Evolutionary conservation across 1,140 invertebrate species (phyloP).

Genomic region (Neelides sp.): DNA sequence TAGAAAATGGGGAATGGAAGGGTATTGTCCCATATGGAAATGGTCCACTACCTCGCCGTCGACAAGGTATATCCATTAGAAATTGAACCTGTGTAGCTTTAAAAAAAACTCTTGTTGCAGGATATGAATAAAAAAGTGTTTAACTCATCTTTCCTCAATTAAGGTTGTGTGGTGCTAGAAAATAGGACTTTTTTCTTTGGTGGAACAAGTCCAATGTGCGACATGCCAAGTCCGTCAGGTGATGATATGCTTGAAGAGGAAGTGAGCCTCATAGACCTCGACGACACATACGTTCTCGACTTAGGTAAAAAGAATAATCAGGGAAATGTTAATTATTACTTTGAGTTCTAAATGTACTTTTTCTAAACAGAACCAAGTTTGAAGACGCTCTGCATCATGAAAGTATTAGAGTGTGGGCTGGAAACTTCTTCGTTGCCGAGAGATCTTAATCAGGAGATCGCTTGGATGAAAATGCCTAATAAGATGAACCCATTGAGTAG

Average conservation of each 20-base stretch:
- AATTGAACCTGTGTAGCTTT: no score
- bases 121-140: no score
- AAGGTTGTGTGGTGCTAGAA: constrained; percentile 57
- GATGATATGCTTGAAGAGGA: constrained; percentile 21
- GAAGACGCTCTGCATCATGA: constrained; percentile 51
- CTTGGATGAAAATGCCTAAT: constrained; percentile 27
- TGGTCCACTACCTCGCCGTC: constrained; percentile 53
- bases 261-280: constrained; percentile 53
- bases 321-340: background rate
- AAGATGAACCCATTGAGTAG: constrained; percentile 22
- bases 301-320: constrained; percentile 40
- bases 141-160: no score
- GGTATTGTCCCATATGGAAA: constrained; percentile 45
- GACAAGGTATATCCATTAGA: no score
- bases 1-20: constrained; percentile 28
- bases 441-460: constrained; percentile 45
- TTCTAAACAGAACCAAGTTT: constrained; percentile 45
- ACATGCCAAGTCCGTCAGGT: background rate
- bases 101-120: no score
- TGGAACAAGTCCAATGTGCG: constrained; percentile 54
- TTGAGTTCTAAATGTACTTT: background rate
- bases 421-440: constrained; percentile 48
- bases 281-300: constrained; percentile 62
- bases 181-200: constrained; percentile 68
- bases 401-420: constrained; percentile 48